Base-by-base conservation (phyloP, 2,888 invertebrate species). In the Hemaris fuciformis region DNA sequence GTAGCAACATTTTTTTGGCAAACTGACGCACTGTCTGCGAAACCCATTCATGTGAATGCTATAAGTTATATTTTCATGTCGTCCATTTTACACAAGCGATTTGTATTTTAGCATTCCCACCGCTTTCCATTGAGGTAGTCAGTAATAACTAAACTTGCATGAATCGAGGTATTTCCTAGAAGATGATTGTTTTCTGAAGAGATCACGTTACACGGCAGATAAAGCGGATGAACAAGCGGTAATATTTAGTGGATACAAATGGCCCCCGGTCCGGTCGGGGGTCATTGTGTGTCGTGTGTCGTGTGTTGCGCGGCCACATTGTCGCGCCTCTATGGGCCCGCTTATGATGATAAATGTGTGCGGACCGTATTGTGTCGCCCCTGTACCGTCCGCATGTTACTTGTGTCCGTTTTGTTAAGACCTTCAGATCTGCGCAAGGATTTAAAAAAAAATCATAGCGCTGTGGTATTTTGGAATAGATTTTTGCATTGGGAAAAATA, bases 261-360 rank as follows among this genome's bases (percentile, higher is more conserved):
- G 53, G 53, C 10, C 31, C 25, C 22, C 53, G 53, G 53, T 46
- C 45, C 53, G 53, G 53, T 53, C 53, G 31, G 53, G 53, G 31
- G 53, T 53, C 53, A 53, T 53, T 53, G 31, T 38, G 68, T 66
- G 69, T 68, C 57, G 75, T 63, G 31, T 58, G 62, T 60, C 64
- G 65, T 62, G 62, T 64, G 60, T 56, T 27, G 63, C 68, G 69
- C 66, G 63, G 76, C 38, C 13, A 38, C 53, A 53, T 53, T 53
- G 53, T 53, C 46, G 25, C 46, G 53, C 10, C 27, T 79, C 79
- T 80, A 79, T 77, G 75, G 75, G 76, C 72, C 74, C 85, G 80
- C 85, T 89, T 87, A 88, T 87, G 88, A 89, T 90, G 91, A 91
- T 90, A 87, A 90, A 91, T 91, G 88, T 76, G 70, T 73, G 78